phyloP scores from a whole-genome alignment of 2,888 invertebrate genomes.

The Drosophila birchii region DNA sequence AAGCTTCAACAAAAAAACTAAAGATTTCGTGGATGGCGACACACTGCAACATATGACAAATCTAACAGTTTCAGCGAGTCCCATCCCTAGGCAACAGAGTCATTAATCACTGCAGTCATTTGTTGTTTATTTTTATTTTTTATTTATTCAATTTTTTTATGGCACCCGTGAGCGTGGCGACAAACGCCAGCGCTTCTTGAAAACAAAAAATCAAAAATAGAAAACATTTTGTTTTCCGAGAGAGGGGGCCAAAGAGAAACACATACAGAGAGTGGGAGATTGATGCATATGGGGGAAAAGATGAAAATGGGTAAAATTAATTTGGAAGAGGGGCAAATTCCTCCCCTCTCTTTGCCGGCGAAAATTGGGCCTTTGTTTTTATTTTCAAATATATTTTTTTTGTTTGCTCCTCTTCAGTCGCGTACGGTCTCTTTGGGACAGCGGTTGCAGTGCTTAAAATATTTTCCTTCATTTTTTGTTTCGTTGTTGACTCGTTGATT shows the following conservation, averaged over 20 bases:
- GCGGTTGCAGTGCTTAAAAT: conserved; percentile 56
- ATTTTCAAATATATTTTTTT: conserved; percentile 39
- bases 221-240: conserved; percentile 28
- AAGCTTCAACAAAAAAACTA: not conserved
- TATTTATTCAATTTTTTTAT: conserved; percentile 47
- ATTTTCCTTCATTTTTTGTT: conserved; percentile 34
- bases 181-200: conserved; percentile 51
- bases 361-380: conserved; percentile 17
- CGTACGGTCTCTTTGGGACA: conserved; percentile 48
- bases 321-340: conserved; percentile 28
- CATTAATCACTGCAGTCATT: conserved; percentile 69
- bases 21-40: not conserved
- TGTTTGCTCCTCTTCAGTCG: conserved; percentile 45
- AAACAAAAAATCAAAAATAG: conserved; percentile 67
- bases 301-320: conserved; percentile 11
- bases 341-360: conserved; percentile 36
- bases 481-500: conserved; percentile 31
- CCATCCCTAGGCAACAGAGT: conserved; percentile 42
- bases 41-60: conserved; percentile 19
- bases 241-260: not conserved
- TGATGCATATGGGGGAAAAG: conserved; percentile 7
- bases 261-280: conserved; percentile 2
- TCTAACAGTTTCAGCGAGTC: conserved; percentile 35
- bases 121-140: conserved; percentile 65
- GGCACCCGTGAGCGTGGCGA: conserved; percentile 45